Evolutionary conservation across 1,140 invertebrate genomes (phyloP).

Genomic region (Grapholita molesta): DNA sequence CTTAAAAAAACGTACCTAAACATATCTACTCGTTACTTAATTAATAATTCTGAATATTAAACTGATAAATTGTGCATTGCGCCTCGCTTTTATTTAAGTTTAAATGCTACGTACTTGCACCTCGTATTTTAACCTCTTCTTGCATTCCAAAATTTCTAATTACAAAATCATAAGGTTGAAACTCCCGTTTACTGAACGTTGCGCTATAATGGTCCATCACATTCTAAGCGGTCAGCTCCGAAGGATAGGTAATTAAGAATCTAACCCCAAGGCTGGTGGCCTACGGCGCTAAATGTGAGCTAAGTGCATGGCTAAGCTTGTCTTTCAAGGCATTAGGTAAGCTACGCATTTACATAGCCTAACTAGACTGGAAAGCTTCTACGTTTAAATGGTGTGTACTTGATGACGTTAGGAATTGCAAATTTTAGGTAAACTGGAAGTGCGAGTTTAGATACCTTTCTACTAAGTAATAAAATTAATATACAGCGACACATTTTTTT

Average conservation of each 20-base stretch:
- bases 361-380: constrained; percentile 9
- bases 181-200: neutral
- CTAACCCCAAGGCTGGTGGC: constrained; percentile 55
- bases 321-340: constrained; percentile 41
- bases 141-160: neutral
- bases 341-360: constrained; percentile 30
- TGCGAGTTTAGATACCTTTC: neutral
- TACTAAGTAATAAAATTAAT: too few species aligned
- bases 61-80: too few species aligned
- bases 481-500: too few species aligned
- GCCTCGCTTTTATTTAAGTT: too few species aligned
- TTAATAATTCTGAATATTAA: too few species aligned
- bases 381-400: neutral
- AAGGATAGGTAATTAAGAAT: constrained; percentile 71
- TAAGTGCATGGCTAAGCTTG: constrained; percentile 62
- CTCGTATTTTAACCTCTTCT: neutral
- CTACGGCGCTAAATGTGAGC: constrained; percentile 63
- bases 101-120: neutral
- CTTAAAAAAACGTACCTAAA: too few species aligned
- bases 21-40: too few species aligned
- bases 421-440: neutral
- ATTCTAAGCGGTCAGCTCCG: constrained; percentile 59
- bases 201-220: constrained; percentile 25
- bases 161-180: neutral
- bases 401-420: neutral